phyloP scores from a whole-genome alignment of 2,888 invertebrate genomes.

The Didymodactylos carnosus region DNA sequence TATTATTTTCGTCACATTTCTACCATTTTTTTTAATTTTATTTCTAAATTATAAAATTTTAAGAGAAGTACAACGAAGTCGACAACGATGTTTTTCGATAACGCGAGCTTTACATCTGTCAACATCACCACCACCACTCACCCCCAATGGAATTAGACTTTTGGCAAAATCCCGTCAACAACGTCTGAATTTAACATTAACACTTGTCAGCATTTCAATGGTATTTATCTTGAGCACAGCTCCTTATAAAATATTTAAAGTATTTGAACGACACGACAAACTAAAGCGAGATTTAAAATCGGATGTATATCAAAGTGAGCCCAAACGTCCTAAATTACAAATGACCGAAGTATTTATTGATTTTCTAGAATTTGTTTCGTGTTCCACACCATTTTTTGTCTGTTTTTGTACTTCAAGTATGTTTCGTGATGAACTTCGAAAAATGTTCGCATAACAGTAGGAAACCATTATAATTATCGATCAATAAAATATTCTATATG shows the following conservation, averaged over 20 bases:
- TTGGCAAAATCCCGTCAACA: background rate
- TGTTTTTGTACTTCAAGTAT: background rate
- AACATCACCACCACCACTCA: background rate
- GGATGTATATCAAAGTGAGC: background rate
- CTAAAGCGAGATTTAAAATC: background rate
- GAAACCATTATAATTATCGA: no score
- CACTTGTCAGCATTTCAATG: background rate
- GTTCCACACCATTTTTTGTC: background rate
- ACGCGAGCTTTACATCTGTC: no score
- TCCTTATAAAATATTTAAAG: background rate
- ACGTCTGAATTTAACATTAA: background rate
- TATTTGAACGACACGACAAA: background rate
- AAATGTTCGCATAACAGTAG: no score
- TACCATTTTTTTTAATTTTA: background rate
- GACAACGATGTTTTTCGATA: background rate
- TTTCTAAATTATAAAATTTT: background rate
- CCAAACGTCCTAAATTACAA: background rate
- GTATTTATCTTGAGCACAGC: background rate
- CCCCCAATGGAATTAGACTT: background rate
- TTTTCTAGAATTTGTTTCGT: background rate
- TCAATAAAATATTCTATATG: no score
- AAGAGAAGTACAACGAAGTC: background rate
- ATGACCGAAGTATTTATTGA: background rate
- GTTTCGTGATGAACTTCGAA: background rate
- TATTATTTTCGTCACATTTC: background rate